Evolutionary conservation across 2,888 invertebrate genomes (phyloP).

Genomic region (Synanthedon myopaeformis): DNA sequence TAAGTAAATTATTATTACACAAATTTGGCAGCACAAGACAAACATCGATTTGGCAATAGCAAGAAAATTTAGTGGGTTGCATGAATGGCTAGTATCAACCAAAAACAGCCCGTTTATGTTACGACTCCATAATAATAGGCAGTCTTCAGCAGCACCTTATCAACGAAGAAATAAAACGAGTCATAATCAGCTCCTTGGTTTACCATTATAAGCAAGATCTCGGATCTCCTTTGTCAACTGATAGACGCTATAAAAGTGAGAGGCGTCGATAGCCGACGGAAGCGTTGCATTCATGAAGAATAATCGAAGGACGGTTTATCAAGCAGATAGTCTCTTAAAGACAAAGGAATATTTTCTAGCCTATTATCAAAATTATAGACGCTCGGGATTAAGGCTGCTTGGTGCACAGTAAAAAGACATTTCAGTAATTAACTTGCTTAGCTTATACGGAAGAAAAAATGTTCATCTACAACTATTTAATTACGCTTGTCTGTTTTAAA

Average conservation of each 20-base stretch:
- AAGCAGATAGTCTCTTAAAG: conserved; percentile 45
- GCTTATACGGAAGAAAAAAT: too few relatives aligned
- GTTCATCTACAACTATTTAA: too few relatives aligned
- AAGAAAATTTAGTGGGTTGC: too few relatives aligned
- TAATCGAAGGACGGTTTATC: conserved; percentile 52
- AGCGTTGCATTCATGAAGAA: conserved; percentile 16
- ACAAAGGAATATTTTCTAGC: conserved; percentile 67
- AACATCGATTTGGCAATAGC: too few relatives aligned
- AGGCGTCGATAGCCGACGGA: conserved; percentile 18
- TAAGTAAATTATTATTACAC: too few relatives aligned
- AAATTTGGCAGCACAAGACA: too few relatives aligned
- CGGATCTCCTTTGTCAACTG: conserved; percentile 33
- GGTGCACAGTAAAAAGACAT: too few relatives aligned
- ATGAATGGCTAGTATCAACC: too few relatives aligned
- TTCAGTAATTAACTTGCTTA: too few relatives aligned
- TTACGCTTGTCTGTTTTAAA: too few relatives aligned
- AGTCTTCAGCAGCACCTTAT: not conserved
- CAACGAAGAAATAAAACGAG: not conserved
- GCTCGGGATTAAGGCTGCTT: not conserved
- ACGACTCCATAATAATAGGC: too few relatives aligned
- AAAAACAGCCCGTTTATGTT: too few relatives aligned
- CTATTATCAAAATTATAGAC: conserved; percentile 68
- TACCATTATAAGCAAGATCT: conserved; percentile 29
- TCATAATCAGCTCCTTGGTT: conserved; percentile 26
- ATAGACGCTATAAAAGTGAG: conserved; percentile 39